Percentiles rank a stretch among this genome's conserved stretches.
Conservation (phyloP, 2,113 vertebrate genomes). For the Thamnaconus septentrionalis region DNA sequence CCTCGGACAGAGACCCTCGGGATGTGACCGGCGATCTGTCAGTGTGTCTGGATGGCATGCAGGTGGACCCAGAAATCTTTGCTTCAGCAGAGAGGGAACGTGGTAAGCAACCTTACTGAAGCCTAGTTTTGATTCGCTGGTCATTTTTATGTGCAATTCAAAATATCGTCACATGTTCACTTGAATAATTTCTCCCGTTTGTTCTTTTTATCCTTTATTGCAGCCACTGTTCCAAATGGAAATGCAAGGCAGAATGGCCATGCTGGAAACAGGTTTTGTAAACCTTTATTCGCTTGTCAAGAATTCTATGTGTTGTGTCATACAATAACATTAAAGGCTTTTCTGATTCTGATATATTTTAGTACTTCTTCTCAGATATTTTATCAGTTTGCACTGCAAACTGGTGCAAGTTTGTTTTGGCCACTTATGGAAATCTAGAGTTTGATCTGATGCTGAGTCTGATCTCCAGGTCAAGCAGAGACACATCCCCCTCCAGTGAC, state of each 20-base stretch:
- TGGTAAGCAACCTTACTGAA: conserved; percentile 55
- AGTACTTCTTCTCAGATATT: not conserved
- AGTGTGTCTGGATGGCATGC: conserved; percentile 89
- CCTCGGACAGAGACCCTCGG: conserved; percentile 82
- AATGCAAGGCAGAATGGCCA: conserved; percentile 76
- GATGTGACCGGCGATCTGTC: conserved; percentile 89
- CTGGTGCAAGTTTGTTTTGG: not conserved
- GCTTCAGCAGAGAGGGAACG: conserved; percentile 51
- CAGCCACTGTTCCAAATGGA: conserved; percentile 80
- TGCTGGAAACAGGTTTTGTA: conserved; percentile 56
- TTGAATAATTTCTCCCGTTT: no score
- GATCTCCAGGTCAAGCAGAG: conserved; percentile 76
- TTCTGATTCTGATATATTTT: not conserved
- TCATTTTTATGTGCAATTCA: no score
- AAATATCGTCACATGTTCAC: no score
- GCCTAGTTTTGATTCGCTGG: not conserved
- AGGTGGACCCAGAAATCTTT: conserved; percentile 83
- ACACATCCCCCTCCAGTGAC: conserved; percentile 78
- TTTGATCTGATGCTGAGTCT: not conserved
- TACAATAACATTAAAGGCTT: no score
- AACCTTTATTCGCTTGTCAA: not conserved
- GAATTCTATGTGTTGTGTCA: no score
- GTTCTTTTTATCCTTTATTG: conserved; percentile 4
- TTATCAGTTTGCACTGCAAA: not conserved
- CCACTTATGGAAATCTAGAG: not conserved